Conservation (phyloP, 2,113 vertebrate genomes). For the Pholis gunnellus region DNA sequence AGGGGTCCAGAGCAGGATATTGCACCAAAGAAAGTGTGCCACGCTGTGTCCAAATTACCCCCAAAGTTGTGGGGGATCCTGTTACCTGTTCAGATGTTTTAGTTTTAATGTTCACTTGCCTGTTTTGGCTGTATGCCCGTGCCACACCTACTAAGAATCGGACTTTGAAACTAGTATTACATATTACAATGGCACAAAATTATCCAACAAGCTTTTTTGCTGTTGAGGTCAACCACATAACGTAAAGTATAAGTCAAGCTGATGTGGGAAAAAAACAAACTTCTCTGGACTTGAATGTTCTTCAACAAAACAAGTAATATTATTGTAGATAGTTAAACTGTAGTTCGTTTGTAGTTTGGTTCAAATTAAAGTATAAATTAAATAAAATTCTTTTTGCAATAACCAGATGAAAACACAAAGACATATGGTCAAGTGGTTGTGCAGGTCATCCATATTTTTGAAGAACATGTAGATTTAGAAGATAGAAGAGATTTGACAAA, state of each 20-base stretch:
- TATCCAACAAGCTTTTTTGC: constrained; percentile 42
- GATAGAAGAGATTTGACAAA: not conserved
- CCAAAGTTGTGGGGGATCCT: constrained; percentile 76
- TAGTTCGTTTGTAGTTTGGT: not conserved
- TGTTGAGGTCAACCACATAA: constrained; percentile 31
- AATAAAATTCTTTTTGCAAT: not conserved
- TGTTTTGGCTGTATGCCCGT: constrained; percentile 68
- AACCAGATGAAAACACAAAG: not conserved
- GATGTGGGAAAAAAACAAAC: not conserved
- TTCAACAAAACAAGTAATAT: not conserved
- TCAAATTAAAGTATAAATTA: not conserved
- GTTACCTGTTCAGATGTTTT: constrained; percentile 85
- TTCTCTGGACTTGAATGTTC: not conserved
- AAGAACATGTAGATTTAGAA: constrained; percentile 3
- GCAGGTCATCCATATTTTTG: constrained; percentile 7
- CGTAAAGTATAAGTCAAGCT: constrained; percentile 1
- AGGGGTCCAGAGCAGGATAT: constrained; percentile 80
- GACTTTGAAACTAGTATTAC: constrained; percentile 62
- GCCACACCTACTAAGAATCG: constrained; percentile 57
- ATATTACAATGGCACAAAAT: constrained; percentile 55
- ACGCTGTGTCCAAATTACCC: constrained; percentile 80
- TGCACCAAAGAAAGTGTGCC: constrained; percentile 81
- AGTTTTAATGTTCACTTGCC: constrained; percentile 79
- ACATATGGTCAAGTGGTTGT: not conserved
- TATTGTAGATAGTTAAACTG: not conserved